Evolutionary conservation across 2,888 invertebrate genomes (phyloP), one percentile per base, ranked within the genome.

Genomic region (Parthenolecanium corni): DNA sequence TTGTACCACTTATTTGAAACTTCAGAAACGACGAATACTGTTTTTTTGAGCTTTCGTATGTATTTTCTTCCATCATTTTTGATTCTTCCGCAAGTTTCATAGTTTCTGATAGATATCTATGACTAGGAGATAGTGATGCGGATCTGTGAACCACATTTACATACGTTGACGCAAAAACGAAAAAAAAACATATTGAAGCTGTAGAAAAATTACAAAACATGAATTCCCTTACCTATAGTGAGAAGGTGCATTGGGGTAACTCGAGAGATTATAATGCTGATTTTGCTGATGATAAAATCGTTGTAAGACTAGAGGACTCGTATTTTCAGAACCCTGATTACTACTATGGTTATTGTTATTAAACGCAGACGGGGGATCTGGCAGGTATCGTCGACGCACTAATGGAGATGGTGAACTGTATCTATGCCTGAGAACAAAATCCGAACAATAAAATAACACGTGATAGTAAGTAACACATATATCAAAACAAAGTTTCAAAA

Each of bases 251-350:
- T 38, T 52, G n/a, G 53, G 52, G 47, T 65, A 53, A 62, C 38
- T 64, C 54, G 66, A 63, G 49, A 58, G 62, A 64, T 64, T 49
- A 20, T 38, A 65, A 54, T 83, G 77, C 66, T 84, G 77, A 68
- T 79, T 74, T 72, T 86, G 86, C 71, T 86, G 86, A 73, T 86
- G 86, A 71, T 84, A 83, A 72, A 85, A 86, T 72, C 86, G 78
- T 72, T 86, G 86, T 68, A 86, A 76, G 65, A 86, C 84, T 72
- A 86, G 83, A 40, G 86, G 86, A 74, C 85, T 86, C 62, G 85
- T 85, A 75, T 84, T 86, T 66, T 84, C 85, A 47, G 80, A 80
- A 64, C 64, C 36, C 12, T 63, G 46, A 53, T 23, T 53, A 63
- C 31, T 63, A 54, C 21, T 53, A 38, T 47, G 44, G 18, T 46